Base-by-base conservation (phyloP, 2,113 vertebrate species). In the Enhydra lutris region DNA sequence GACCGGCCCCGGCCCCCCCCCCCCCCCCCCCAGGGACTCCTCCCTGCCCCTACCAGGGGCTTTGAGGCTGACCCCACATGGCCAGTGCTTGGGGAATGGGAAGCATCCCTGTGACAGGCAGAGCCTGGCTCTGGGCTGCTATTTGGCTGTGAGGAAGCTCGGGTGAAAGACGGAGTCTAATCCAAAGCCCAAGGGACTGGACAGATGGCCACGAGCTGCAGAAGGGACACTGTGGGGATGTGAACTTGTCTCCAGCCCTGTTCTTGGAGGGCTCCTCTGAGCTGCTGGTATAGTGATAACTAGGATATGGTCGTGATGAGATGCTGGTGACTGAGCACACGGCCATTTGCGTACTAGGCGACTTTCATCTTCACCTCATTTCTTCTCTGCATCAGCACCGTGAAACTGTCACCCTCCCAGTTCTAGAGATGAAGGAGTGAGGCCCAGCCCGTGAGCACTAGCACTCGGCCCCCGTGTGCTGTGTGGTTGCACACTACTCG, bases 331-430 rank as follows among this genome's bases (percentile, higher is more conserved):
- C 76, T 3, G 79, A 89, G 83, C 45, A 4, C 36, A 2, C 1
- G 57, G 84, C 79, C 11, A 3, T 10, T 39, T 12, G 57, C 47
- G 8, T 2, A 1, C 47, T 3, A 20, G 69, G 39, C 3, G 0
- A 61, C 52, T 79, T 7, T 47, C 18, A 4, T 42, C 63, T 31
- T 63, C 1, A 26, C 34, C 9, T 65, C 23, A 8, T 3, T 74
- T 26, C 7, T 29, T 34, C 78, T 36, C 42, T n/a, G 4, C 2
- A 0, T 83, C 50, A 31, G 71, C 23, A 59, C 24, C 2, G 0
- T 1, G 31, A 52, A 73, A 4, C 59, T 61, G 59, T 18, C 9
- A 0, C 69, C 4, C 0, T 63, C 50, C 29, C 8, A 8, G 0
- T 6, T 26, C 13, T 2, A 42, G 90, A 80, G 69, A 61, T 0